Percentiles rank a stretch among this genome's conserved stretches.
Conservation (phyloP, 1,140 invertebrate species). For the Vollenhovia emeryi region DNA sequence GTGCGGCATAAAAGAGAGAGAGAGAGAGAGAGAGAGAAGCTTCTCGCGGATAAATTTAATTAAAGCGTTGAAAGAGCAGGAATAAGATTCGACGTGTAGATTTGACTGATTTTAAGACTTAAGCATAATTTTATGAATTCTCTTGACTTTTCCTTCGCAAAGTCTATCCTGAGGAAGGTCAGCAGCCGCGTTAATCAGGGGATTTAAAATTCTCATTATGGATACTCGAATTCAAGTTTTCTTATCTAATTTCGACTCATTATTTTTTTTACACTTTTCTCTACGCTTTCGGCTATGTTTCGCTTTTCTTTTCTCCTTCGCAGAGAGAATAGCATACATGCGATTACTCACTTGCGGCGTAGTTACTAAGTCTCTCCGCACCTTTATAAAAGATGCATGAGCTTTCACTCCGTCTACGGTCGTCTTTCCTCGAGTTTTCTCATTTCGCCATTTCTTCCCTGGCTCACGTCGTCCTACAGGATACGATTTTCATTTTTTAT, state of each 20-base stretch:
- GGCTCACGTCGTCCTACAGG: not conserved
- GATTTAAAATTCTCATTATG: slow-evolving; percentile 19
- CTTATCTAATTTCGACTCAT: slow-evolving; percentile 30
- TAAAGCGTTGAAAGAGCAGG: slow-evolving; percentile 16
- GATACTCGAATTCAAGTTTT: slow-evolving; percentile 18
- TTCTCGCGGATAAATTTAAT: slow-evolving; percentile 21
- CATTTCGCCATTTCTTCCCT: slow-evolving; percentile 47
- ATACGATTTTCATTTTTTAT: slow-evolving; percentile 2
- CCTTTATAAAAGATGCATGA: slow-evolving; percentile 72
- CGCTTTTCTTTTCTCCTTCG: not conserved
- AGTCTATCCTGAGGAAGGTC: not conserved
- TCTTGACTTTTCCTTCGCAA: not conserved
- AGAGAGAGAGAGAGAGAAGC: not conserved
- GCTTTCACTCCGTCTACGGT: slow-evolving; percentile 47
- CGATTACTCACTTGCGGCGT: slow-evolving; percentile 57
- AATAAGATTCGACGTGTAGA: slow-evolving; percentile 3
- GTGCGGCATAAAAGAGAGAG: not conserved
- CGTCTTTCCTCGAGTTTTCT: slow-evolving; percentile 44
- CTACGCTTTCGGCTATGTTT: not conserved
- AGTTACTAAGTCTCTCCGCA: slow-evolving; percentile 20
- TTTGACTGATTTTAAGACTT: slow-evolving; percentile 20
- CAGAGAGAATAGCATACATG: slow-evolving; percentile 20
- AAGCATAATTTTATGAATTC: slow-evolving; percentile 28
- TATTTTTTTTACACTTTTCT: not conserved
- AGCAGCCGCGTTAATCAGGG: slow-evolving; percentile 59